Base-by-base conservation (phyloP, 2,113 vertebrate species). In the Engystomops pustulosus region DNA sequence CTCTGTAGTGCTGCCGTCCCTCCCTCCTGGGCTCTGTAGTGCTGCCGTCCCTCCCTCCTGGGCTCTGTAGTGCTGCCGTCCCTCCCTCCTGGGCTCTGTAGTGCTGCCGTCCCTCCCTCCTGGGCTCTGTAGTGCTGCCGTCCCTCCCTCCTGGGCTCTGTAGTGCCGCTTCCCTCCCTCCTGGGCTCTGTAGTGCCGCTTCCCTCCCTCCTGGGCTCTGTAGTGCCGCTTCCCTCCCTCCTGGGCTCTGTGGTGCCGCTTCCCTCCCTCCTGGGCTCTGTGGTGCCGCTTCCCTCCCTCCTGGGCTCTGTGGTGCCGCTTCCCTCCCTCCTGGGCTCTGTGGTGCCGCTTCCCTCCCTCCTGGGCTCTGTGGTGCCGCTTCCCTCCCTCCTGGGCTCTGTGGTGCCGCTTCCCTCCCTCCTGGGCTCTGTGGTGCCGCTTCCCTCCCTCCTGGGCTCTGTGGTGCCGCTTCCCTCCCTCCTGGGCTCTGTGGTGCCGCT, bases 61-160 rank as follows among this genome's bases (percentile, higher is more conserved):
- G 49, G 80, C 47, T 81, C 49, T 82, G 49, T 72, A 72, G 67
- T 27, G n/a, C n/a, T n/a, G n/a, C n/a, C n/a, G n/a, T n/a, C n/a
- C n/a, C n/a, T 81, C 12, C n/a, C 68, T 71, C 68, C 34, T 58
- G 49, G 49, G 80, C 47, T 81, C 49, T 82, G 49, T 72, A 72
- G 67, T 27, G n/a, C n/a, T n/a, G n/a, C n/a, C n/a, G n/a, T n/a
- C n/a, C n/a, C n/a, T 81, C 12, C n/a, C 68, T 71, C 68, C 34
- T 58, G 49, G 49, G 80, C 47, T 81, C 49, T 82, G 49, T 72
- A 72, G 67, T 27, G n/a, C n/a, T n/a, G n/a, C n/a, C n/a, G n/a
- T n/a, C n/a, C n/a, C n/a, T 81, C 12, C n/a, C 68, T 71, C 68
- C 34, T 58, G 49, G 49, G 80, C 47, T 81, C 49, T 82, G 49